Evolutionary conservation across 2,113 vertebrate genomes (phyloP).

Genomic region (Catagonus wagneri): DNA sequence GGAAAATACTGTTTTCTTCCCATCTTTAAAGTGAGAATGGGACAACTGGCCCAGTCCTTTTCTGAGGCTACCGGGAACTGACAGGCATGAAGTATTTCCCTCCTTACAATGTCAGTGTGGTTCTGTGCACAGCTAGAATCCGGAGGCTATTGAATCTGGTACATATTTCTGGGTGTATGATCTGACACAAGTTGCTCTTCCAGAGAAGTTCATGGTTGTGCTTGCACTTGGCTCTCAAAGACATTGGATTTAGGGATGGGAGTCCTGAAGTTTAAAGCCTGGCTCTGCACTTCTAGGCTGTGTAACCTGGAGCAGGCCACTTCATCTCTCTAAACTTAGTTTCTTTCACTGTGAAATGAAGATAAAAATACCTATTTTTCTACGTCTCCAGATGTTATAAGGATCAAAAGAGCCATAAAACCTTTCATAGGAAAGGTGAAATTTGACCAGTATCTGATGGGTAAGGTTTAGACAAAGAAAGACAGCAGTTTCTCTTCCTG

Average conservation of each 20-base stretch:
- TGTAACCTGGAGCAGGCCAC: background rate
- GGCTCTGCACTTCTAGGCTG: background rate
- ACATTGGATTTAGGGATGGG: background rate
- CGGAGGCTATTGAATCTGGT: background rate
- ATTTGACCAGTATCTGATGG: background rate
- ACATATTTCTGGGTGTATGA: background rate
- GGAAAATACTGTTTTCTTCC: background rate
- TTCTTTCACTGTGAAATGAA: slow-evolving; percentile 38
- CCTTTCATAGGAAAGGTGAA: background rate
- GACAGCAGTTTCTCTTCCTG: background rate
- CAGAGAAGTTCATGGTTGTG: background rate
- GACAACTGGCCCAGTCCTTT: background rate
- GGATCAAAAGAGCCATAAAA: slow-evolving; percentile 16
- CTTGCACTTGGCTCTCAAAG: background rate
- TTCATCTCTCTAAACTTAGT: background rate
- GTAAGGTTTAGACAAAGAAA: background rate
- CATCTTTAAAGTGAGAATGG: background rate
- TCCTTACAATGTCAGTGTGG: background rate
- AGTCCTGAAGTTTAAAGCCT: background rate
- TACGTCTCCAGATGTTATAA: background rate
- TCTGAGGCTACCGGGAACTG: background rate
- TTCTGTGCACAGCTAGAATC: background rate
- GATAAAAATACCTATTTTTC: background rate
- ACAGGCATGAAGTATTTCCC: background rate
- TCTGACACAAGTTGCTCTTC: background rate